Evolutionary conservation across 1,140 invertebrate genomes (phyloP).

Genomic region (Solen grandis): DNA sequence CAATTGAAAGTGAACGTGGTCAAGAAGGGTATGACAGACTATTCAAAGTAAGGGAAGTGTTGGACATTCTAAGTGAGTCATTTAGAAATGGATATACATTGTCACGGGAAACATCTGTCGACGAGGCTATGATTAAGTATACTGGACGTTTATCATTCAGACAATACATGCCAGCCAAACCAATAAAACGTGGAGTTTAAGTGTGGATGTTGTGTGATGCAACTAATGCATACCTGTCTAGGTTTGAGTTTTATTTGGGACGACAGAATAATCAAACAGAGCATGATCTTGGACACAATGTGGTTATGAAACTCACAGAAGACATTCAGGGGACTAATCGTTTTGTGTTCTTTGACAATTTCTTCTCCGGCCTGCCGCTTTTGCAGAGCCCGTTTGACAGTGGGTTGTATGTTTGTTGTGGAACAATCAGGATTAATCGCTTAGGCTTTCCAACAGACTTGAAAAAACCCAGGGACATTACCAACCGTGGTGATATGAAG

Average conservation of each 20-base stretch:
- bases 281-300: constrained; percentile 23
- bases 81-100: background rate
- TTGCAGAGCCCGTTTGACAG: background rate
- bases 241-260: constrained; percentile 29
- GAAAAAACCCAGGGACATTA: background rate
- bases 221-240: constrained; percentile 49
- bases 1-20: constrained; percentile 3
- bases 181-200: constrained; percentile 81
- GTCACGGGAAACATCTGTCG: constrained; percentile 28
- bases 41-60: no score
- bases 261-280: background rate
- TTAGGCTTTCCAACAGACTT: background rate
- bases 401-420: constrained; percentile 25
- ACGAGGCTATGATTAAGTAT: constrained; percentile 81
- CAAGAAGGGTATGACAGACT: constrained; percentile 1
- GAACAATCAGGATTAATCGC: constrained; percentile 1
- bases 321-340: background rate
- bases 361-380: constrained; percentile 14
- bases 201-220: constrained; percentile 65
- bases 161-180: constrained; percentile 79
- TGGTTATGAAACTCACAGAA: background rate
- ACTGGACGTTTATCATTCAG: constrained; percentile 78
- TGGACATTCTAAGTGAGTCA: no score
- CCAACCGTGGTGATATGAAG: constrained; percentile 4
- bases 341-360: constrained; percentile 6